A percentile compares a stretch with the other conserved stretches of the same genome.
Conservation (phyloP, 2,113 vertebrate species). For the Epinephelus cyanopodus region DNA sequence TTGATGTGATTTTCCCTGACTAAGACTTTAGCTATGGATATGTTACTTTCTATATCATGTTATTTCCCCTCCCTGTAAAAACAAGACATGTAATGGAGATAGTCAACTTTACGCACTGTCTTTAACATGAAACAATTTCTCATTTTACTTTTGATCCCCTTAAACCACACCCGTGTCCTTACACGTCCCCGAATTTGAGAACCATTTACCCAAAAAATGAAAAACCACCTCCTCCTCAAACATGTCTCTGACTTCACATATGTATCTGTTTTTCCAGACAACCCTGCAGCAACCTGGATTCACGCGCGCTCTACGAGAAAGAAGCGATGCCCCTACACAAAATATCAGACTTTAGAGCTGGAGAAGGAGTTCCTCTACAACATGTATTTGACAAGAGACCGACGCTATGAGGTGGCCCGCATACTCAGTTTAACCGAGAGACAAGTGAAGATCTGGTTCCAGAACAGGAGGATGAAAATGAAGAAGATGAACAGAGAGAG, state of each 20-base stretch:
- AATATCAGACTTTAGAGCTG: constrained; percentile 98
- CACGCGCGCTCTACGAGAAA: constrained; percentile 97
- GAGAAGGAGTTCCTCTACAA: constrained; percentile 99
- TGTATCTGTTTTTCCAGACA: constrained; percentile 84
- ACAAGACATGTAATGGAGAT: background rate
- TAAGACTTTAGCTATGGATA: background rate
- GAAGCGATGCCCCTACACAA: constrained; percentile 98
- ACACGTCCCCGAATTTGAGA: background rate
- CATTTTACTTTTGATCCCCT: background rate
- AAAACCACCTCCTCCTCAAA: background rate
- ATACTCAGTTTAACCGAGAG: constrained; percentile 98
- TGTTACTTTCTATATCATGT: background rate
- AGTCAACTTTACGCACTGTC: constrained; percentile 10
- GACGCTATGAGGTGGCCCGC: constrained; percentile 96
- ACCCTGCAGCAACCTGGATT: constrained; percentile 98
- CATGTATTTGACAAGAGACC: constrained; percentile 98
- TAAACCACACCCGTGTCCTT: background rate
- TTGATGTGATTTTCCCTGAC: constrained; percentile 17
- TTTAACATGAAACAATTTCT: background rate
- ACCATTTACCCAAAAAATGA: background rate
- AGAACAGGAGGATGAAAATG: constrained; percentile 99
- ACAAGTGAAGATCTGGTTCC: constrained; percentile 99
- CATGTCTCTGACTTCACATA: background rate
- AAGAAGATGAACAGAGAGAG: constrained; percentile 99
- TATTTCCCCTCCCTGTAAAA: background rate